phyloP scores from a whole-genome alignment of 2,113 vertebrate genomes.

The Tenebrosternarchus preto region DNA sequence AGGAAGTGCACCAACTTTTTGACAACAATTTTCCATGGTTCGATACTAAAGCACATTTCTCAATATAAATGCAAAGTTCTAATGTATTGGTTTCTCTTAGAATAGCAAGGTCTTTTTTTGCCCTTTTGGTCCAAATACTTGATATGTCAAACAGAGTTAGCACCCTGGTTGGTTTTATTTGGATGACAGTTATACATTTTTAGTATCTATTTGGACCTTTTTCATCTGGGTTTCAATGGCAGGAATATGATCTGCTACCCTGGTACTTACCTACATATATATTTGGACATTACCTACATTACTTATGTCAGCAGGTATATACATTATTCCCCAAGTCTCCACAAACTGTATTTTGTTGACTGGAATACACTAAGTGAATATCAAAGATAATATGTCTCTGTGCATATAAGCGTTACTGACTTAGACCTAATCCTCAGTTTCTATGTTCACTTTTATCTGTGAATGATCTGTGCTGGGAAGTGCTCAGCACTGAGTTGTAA shows the following conservation, averaged over 20 bases:
- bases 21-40: neutral
- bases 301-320: no score
- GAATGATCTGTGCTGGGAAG: constrained; percentile 43
- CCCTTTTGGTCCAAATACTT: neutral
- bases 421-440: constrained; percentile 54
- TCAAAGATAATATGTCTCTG: constrained; percentile 1
- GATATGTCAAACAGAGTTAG: neutral
- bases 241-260: neutral
- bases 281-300: no score
- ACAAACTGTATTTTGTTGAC: neutral
- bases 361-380: neutral
- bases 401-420: no score
- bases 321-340: neutral
- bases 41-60: neutral
- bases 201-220: neutral
- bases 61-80: neutral
- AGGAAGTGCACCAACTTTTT: neutral
- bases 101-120: neutral
- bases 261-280: neutral
- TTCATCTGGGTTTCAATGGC: neutral
- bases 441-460: constrained; percentile 12
- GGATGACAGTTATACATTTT: neutral
- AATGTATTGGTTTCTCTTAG: neutral
- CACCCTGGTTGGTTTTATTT: neutral
- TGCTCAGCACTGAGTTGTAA: neutral